phyloP scores from a whole-genome alignment of 2,113 vertebrate species.

The Chlorodrepanis virens region DNA sequence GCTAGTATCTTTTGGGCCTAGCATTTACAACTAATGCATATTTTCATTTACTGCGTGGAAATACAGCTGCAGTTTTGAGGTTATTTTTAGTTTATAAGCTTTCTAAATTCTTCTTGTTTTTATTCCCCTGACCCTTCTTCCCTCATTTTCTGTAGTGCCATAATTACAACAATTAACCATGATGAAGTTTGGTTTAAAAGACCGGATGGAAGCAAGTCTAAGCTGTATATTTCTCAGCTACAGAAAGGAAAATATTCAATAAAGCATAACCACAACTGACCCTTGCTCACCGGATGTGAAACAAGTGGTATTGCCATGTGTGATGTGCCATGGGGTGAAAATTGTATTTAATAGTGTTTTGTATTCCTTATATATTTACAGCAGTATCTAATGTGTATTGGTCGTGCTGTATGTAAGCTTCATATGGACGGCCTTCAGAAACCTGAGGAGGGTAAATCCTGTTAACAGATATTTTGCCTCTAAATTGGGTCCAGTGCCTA shows the following conservation, averaged over 20 bases:
- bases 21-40: neutral
- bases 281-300: slow-evolving; percentile 41
- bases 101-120: neutral
- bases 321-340: slow-evolving; percentile 75
- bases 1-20: neutral
- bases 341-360: slow-evolving; percentile 60
- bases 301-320: slow-evolving; percentile 67
- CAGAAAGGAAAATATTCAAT: slow-evolving; percentile 98
- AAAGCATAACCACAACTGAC: slow-evolving; percentile 85
- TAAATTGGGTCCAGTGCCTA: slow-evolving; percentile 29
- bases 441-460: neutral
- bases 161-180: slow-evolving; percentile 96
- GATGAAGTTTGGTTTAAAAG: slow-evolving; percentile 99
- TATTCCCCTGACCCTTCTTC: slow-evolving; percentile 1
- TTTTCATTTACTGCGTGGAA: neutral
- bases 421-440: slow-evolving; percentile 21
- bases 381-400: slow-evolving; percentile 47
- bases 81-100: neutral
- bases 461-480: neutral
- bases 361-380: slow-evolving; percentile 24
- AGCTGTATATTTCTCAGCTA: slow-evolving; percentile 95
- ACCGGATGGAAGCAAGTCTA: slow-evolving; percentile 94
- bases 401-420: slow-evolving; percentile 47
- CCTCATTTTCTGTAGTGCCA: slow-evolving; percentile 76
- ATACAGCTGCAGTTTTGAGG: neutral